Conservation (phyloP, 92 coral and sea anemone genomes). For the Porites cylindrica region DNA sequence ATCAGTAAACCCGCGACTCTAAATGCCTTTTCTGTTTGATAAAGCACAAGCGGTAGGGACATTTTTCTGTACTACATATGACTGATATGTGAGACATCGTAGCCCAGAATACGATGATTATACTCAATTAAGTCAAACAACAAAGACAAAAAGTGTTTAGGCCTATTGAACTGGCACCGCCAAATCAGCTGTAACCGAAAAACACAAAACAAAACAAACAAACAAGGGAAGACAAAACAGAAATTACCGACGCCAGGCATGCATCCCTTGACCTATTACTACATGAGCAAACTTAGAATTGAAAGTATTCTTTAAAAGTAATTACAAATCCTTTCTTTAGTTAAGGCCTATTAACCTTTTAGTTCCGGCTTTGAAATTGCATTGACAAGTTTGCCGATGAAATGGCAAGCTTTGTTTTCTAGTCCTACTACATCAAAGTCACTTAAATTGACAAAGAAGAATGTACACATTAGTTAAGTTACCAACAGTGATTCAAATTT, state of each 20-base stretch:
- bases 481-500: not conserved
- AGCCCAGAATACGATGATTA: no score
- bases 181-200: no score
- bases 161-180: no score
- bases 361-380: not conserved
- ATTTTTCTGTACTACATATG: no score
- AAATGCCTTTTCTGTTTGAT: no score
- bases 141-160: no score
- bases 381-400: not conserved
- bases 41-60: no score
- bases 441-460: not conserved
- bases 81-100: no score
- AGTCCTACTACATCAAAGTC: not conserved
- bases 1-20: no score
- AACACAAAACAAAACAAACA: no score
- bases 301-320: conserved; percentile 19
- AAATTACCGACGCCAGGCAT: not conserved
- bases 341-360: not conserved
- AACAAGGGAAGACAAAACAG: not conserved
- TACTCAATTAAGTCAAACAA: no score
- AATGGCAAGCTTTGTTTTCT: not conserved
- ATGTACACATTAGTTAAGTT: not conserved
- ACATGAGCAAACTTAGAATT: not conserved
- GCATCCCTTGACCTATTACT: not conserved
- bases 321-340: not conserved